Base-by-base conservation (phyloP, 2,797 vertebrate species). In the Coendou prehensilis region DNA sequence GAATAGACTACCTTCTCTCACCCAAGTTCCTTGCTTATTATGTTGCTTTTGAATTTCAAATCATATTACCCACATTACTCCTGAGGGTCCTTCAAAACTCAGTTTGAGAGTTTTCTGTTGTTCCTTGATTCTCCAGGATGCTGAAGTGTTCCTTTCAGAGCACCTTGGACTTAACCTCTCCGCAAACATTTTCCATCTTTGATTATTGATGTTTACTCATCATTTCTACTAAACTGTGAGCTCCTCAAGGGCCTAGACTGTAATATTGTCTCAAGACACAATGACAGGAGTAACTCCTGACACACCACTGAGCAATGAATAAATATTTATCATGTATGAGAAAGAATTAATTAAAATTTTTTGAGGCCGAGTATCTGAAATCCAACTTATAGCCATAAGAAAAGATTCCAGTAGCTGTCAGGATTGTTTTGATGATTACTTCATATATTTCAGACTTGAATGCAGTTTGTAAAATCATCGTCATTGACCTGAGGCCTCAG, bases 261-360 rank as follows among this genome's bases (percentile, higher is more conserved):
- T 84, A 75, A 13, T 13, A 45, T 33, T 41, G 2, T 56, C 87
- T 83, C 47, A 89, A 87, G 23, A 1, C 37, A 52, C 13, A 54
- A 3, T 28, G 33, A 37, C n/a, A 50, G 4, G 37, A 88, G 5
- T 20, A 52, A 71, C 17, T 45, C 5, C 83, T 81, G 71, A 67
- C 18, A 54, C 14, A 73, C 57, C n/a, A 93, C 14, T 45, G 75
- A 92, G 23, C 13, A 7, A 14, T 59, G 20, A 89, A 83, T 95
- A 88, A 89, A 91, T 89, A 88, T 71, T 56, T 76, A 18, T 61
- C 80, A 33, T 10, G 26, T 63, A 3, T 54, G 85, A 41, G 14
- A 82, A 93, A 95, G 30, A 45, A 75, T 81, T 15, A 54, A 82
- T 54, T 45, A 91, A 87, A 56, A 69, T 10, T 56, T 52, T 56